Evolutionary conservation across 2,888 invertebrate species (phyloP), one percentile per base, ranked within the genome.

Genomic region (Allophyes oxyacanthae): DNA sequence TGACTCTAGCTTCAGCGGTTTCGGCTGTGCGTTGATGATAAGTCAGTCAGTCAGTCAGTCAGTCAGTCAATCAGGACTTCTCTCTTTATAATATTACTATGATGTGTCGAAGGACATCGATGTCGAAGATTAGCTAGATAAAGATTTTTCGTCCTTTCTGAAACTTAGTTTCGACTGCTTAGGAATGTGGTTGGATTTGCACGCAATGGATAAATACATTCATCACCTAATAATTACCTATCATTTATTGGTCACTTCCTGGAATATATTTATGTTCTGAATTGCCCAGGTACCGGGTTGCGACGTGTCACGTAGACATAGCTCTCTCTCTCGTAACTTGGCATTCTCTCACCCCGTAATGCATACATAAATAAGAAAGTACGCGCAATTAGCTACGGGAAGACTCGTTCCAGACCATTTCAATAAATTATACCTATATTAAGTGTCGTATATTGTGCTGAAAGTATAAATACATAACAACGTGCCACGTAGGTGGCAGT

Each of bases 381-480:
- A 25, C 26, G 32, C 37, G 15, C 10, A 51, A 46, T 67, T 33
- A 50, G 42, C 52, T 37, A 41, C 33, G 7, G 49, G n/a, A n/a
- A n/a, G n/a, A 41, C 33, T 11, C 3, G 46, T 56, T 58, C 25
- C 48, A 48, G 46, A 7, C 6, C 36, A 52, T 57, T 67, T 34
- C 6, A 20, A 58, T 64, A 58, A 51, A 67, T 56, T 25, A 54
- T 33, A n/a, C n/a, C n/a, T n/a, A 28, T 42, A 52, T 32, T 13
- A 42, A 32, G 38, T 52, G 34, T 41, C 42, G 37, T 42, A 45
- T 42, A 43, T 56, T 48, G 36, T 56, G 44, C 36, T 26, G 28
- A 49, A 49, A 55, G 49, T 48, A 38, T 55, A 60, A 59, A 59
- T 30, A 60, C 15, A 49, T 41, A 32, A 42, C 37, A n/a, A n/a